Conservation (phyloP, 2,113 vertebrate species). For the Agapornis roseicollis region DNA sequence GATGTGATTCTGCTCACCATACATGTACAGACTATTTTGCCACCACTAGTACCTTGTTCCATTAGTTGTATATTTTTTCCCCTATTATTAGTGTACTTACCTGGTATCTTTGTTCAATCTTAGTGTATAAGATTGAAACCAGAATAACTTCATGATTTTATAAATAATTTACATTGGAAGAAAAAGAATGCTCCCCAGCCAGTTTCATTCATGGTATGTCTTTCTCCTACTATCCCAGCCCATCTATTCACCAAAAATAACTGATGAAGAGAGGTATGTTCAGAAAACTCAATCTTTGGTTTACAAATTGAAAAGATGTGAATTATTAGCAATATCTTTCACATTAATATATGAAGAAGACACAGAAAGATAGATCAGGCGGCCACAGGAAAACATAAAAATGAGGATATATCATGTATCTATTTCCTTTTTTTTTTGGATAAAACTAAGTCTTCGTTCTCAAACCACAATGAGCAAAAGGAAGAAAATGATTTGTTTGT, state of each 20-base stretch:
- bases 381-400: constrained; percentile 48
- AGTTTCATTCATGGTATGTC: not conserved
- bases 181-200: not conserved
- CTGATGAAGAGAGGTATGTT: not conserved
- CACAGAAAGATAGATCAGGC: constrained; percentile 42
- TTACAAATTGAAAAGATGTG: constrained; percentile 44
- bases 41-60: not conserved
- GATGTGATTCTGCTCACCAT: not conserved
- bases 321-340: constrained; percentile 32
- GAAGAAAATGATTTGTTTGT: not conserved
- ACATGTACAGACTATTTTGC: not conserved
- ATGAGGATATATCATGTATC: not conserved
- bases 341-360: constrained; percentile 69
- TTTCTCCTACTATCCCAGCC: not conserved
- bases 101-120: not conserved
- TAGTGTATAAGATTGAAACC: not conserved
- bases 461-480: constrained; percentile 83
- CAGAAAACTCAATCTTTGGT: constrained; percentile 15
- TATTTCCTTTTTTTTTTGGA: constrained; percentile 24
- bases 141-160: not conserved
- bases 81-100: not conserved
- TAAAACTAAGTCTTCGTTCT: constrained; percentile 66
- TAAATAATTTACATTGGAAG: not conserved
- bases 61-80: not conserved
- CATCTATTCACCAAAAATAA: not conserved